Evolutionary conservation across 2,797 vertebrate species (phyloP).

Genomic region (Neosilurus mollespiculum): DNA sequence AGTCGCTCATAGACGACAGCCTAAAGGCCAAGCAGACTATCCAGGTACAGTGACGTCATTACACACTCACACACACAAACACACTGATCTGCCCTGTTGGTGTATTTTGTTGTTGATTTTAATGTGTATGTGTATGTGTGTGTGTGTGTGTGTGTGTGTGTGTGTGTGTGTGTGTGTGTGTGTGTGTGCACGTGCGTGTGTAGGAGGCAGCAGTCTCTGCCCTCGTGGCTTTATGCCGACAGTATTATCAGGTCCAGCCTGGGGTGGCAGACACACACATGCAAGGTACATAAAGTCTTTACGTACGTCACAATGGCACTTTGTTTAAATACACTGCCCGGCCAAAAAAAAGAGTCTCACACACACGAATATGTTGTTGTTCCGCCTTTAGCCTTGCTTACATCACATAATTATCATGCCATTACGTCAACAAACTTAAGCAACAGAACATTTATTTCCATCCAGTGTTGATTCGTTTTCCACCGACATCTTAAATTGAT

Average conservation of each 20-base stretch:
- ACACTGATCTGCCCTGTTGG: neutral
- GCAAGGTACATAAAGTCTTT: conserved; percentile 71
- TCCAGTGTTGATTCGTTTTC: no score
- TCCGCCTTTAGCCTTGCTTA: no score
- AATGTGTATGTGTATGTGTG: neutral
- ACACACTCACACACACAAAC: neutral
- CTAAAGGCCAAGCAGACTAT: conserved; percentile 76
- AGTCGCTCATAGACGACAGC: conserved; percentile 87
- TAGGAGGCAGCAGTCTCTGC: conserved; percentile 82
- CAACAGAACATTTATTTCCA: no score
- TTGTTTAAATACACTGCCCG: neutral
- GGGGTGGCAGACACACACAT: conserved; percentile 72
- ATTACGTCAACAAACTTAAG: no score
- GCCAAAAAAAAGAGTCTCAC: no score
- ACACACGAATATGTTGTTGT: no score
- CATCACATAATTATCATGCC: no score
- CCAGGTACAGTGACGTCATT: conserved; percentile 72
- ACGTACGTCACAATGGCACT: neutral
- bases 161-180: conserved; percentile 3
- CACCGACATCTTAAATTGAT: no score
- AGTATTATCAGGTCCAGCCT: conserved; percentile 74
- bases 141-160: neutral
- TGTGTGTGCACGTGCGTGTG: conserved; percentile 16
- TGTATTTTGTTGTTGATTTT: neutral
- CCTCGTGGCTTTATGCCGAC: conserved; percentile 80